phyloP scores from a whole-genome alignment of 2,113 vertebrate species.

The Tinamus guttatus region DNA sequence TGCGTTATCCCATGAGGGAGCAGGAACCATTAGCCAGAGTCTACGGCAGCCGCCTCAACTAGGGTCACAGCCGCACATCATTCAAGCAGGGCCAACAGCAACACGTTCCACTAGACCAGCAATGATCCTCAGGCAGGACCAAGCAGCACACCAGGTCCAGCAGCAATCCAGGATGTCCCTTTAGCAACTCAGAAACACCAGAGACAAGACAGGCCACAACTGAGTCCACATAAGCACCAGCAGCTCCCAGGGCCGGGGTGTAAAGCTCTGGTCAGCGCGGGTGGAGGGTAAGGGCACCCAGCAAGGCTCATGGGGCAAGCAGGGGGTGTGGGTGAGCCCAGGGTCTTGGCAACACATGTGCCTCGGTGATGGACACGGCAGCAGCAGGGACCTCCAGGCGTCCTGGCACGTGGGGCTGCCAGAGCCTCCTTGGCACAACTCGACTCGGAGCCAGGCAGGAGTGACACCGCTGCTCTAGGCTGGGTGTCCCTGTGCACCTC shows the following conservation, averaged over 20 bases:
- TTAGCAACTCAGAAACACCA: neutral
- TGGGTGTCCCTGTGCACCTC: neutral
- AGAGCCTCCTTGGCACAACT: neutral
- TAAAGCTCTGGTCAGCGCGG: neutral
- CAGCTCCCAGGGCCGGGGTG: fast-evolving
- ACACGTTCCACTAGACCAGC: no score
- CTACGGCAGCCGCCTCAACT: neutral
- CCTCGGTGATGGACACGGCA: fast-evolving
- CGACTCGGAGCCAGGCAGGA: neutral
- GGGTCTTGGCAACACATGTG: neutral
- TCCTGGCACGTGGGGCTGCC: neutral
- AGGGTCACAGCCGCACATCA: neutral
- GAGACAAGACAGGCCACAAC: neutral
- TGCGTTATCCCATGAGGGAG: neutral
- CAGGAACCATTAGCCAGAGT: neutral
- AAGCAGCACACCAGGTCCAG: neutral
- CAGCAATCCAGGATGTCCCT: neutral
- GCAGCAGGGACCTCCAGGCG: neutral
- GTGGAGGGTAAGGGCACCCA: neutral
- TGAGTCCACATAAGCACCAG: neutral
- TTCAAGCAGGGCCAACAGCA: neutral
- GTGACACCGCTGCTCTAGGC: neutral
- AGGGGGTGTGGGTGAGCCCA: neutral
- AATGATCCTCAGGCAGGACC: neutral
- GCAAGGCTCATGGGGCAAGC: neutral